Percentiles rank a stretch among this genome's conserved stretches.
phyloP scores from a whole-genome alignment of 2,797 vertebrate genomes.

The Pyrocephalus nanus region DNA sequence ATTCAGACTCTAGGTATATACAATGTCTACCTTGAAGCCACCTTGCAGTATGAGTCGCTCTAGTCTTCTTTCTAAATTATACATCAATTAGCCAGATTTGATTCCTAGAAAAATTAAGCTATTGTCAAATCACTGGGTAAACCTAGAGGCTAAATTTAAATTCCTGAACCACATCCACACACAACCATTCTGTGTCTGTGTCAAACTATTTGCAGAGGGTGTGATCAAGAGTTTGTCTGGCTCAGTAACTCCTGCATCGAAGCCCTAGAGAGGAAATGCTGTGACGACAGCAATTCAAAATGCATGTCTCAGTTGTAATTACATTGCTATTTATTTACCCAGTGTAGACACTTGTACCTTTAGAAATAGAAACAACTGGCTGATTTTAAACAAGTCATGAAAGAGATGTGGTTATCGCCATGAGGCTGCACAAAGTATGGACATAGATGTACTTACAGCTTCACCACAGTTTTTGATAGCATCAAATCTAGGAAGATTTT shows the following conservation, averaged over 20 bases:
- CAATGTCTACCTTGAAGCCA: not conserved
- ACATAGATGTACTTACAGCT: not conserved
- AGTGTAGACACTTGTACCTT: not conserved
- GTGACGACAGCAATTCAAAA: constrained; percentile 44
- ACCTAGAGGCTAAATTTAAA: constrained; percentile 35
- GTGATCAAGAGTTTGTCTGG: constrained; percentile 21
- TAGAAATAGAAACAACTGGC: not conserved
- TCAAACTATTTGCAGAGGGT: constrained; percentile 49
- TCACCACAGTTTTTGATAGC: not conserved
- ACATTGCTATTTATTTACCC: constrained; percentile 9
- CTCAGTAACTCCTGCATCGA: constrained; percentile 2
- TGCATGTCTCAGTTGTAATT: constrained; percentile 20
- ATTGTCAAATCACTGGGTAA: constrained; percentile 16
- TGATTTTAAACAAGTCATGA: not conserved
- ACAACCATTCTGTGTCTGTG: not conserved
- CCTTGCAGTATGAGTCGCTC: not conserved
- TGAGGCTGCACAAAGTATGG: not conserved
- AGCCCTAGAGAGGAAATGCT: constrained; percentile 46
- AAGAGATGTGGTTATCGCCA: not conserved
- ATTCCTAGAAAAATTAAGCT: constrained; percentile 30
- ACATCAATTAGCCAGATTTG: not conserved
- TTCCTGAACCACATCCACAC: constrained; percentile 25
- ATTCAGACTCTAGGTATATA: not conserved
- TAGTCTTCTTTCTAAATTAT: constrained; percentile 8
- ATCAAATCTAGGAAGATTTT: not conserved